Evolutionary conservation across 2,888 invertebrate species (phyloP).

Genomic region (Balanococcus diminutus): DNA sequence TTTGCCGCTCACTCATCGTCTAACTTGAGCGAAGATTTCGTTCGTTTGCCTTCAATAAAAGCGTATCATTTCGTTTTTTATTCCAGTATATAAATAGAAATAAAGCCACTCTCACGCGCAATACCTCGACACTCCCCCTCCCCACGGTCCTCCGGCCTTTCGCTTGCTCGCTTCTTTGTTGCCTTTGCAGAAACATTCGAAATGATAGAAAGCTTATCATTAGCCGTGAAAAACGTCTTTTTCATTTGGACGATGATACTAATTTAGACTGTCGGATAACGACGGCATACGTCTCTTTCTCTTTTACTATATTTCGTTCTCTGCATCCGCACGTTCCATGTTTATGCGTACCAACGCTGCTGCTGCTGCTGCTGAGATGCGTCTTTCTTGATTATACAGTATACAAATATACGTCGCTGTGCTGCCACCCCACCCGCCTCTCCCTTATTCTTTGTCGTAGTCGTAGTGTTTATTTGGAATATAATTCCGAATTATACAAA

Average conservation of each 20-base stretch:
- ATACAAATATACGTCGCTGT: neutral
- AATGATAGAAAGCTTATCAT: constrained; percentile 13
- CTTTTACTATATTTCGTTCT: neutral
- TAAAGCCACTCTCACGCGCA: neutral
- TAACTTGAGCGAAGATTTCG: no score
- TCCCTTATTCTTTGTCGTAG: neutral
- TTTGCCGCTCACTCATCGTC: no score
- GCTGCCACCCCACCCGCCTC: neutral
- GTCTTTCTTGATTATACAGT: constrained; percentile 13
- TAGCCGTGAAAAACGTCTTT: constrained; percentile 13
- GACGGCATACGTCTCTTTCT: neutral
- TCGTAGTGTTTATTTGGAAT: neutral
- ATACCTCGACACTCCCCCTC: no score
- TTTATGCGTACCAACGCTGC: neutral
- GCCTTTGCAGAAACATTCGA: neutral
- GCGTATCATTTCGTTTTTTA: neutral
- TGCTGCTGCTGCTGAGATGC: no score
- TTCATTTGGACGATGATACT: constrained; percentile 7
- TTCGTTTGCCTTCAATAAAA: neutral
- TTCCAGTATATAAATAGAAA: neutral
- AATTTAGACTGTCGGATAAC: constrained; percentile 12
- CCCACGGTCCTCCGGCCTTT: no score
- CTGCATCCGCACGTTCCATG: neutral
- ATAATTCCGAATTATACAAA: constrained; percentile 13
- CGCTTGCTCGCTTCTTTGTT: no score